Evolutionary conservation across 2,888 invertebrate genomes (phyloP).

Genomic region (Caenorhabditis parvicauda): DNA sequence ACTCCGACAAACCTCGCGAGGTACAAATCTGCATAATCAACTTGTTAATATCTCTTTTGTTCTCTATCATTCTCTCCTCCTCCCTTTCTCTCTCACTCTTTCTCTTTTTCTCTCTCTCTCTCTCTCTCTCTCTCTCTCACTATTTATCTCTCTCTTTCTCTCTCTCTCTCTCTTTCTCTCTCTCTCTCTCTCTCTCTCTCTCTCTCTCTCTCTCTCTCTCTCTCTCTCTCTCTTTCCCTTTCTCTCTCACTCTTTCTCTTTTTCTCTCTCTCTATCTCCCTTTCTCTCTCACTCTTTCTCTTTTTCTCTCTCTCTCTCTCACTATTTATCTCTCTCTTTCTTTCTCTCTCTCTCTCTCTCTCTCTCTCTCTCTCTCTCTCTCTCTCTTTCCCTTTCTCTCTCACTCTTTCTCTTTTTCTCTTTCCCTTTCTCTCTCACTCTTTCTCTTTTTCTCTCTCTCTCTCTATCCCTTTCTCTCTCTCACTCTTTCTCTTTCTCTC

Average conservation of each 20-base stretch:
- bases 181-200: conserved; percentile 2
- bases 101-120: neutral
- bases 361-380: neutral
- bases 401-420: neutral
- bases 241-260: neutral
- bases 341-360: neutral
- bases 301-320: neutral
- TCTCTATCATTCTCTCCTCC: too few species aligned
- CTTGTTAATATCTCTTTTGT: too few species aligned
- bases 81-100: too few species aligned
- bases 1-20: too few species aligned
- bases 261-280: neutral
- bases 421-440: neutral
- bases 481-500: too few species aligned
- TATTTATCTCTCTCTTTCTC: neutral
- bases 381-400: neutral
- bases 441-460: neutral
- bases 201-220: neutral
- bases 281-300: neutral
- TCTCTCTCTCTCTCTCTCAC: neutral
- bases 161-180: neutral
- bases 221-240: neutral
- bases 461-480: too few species aligned
- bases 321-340: neutral
- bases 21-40: too few species aligned